Evolutionary conservation across 1,140 invertebrate genomes (phyloP).

Genomic region (Stratiolaelaps scimitus): DNA sequence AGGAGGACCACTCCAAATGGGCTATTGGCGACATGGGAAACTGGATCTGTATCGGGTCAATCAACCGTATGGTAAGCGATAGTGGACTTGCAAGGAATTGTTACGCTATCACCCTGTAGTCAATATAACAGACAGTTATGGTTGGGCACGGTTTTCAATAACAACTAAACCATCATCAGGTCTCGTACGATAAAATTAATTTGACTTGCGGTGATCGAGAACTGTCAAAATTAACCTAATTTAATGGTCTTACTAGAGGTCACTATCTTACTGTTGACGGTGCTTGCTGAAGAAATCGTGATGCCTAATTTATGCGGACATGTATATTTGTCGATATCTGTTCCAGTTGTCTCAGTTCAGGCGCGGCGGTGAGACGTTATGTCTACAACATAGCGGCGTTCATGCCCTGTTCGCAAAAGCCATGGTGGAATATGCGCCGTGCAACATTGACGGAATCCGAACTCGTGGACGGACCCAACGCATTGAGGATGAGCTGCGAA

Average conservation of each 20-base stretch:
- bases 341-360: constrained; percentile 9
- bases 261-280: too few relatives aligned
- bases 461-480: not conserved
- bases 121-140: too few relatives aligned
- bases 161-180: not conserved
- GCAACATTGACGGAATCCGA: not conserved
- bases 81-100: too few relatives aligned
- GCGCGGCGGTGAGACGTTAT: constrained; percentile 24
- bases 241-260: too few relatives aligned
- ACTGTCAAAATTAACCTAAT: too few relatives aligned
- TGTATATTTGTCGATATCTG: too few relatives aligned
- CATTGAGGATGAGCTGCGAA: not conserved
- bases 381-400: not conserved
- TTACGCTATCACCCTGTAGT: too few relatives aligned
- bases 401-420: constrained; percentile 5
- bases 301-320: too few relatives aligned
- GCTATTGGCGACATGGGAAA: not conserved
- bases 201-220: too few relatives aligned
- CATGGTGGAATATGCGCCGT: not conserved
- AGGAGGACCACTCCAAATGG: constrained; percentile 13
- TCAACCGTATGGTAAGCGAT: constrained; percentile 14
- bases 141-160: too few relatives aligned
- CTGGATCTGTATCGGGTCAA: constrained; percentile 13
- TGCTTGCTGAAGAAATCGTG: too few relatives aligned
- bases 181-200: not conserved